phyloP scores from a whole-genome alignment of 1,140 invertebrate genomes.

The Euwallacea fornicatus region DNA sequence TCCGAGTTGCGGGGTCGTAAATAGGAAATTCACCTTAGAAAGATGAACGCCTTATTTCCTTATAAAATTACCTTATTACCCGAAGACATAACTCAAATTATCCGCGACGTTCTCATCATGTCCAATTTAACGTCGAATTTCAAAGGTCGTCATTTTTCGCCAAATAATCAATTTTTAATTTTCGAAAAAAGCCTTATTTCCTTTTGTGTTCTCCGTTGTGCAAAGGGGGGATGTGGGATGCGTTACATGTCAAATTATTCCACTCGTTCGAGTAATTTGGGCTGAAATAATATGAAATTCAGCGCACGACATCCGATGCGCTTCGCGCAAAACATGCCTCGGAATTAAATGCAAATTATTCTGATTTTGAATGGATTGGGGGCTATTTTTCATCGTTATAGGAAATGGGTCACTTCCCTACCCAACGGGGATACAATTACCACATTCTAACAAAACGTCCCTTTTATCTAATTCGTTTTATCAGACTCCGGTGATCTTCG shows the following conservation, averaged over 20 bases:
- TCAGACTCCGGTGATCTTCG: slow-evolving; percentile 16
- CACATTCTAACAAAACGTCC: slow-evolving; percentile 16
- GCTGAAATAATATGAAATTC: slow-evolving; percentile 35
- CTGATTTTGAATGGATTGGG: slow-evolving; percentile 20
- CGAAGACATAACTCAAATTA: slow-evolving; percentile 18
- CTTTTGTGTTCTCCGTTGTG: background rate
- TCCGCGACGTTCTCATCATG: slow-evolving; percentile 12
- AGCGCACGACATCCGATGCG: slow-evolving; percentile 31
- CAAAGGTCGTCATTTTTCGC: slow-evolving; percentile 17
- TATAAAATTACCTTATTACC: slow-evolving; percentile 16
- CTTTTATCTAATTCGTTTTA: slow-evolving; percentile 27
- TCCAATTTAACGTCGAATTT: slow-evolving; percentile 16
- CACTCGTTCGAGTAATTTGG: slow-evolving; percentile 40
- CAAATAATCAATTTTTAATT: slow-evolving; percentile 27
- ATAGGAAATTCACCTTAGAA: slow-evolving; percentile 3
- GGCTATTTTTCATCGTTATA: background rate
- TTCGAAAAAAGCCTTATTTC: slow-evolving; percentile 17
- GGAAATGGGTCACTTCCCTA: background rate
- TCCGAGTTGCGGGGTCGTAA: background rate
- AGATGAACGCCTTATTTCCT: slow-evolving; percentile 5
- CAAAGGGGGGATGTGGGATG: background rate
- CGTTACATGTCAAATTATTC: slow-evolving; percentile 37
- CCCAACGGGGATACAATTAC: background rate
- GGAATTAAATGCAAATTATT: slow-evolving; percentile 26
- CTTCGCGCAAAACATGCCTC: slow-evolving; percentile 17